Evolutionary conservation across 1,140 invertebrate species (phyloP).

Genomic region (Drosophila repleta): DNA sequence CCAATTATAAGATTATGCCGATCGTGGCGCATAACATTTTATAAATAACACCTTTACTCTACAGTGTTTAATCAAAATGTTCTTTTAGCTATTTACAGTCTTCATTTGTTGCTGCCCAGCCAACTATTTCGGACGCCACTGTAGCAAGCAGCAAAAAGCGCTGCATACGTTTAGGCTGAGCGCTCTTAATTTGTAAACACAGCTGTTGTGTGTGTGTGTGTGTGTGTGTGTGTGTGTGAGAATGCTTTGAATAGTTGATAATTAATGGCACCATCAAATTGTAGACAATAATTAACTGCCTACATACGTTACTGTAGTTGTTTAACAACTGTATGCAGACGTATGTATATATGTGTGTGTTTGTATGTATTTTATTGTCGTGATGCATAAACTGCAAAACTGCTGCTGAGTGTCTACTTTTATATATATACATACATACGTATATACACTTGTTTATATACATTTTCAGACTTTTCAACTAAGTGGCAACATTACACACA

Average conservation of each 20-base stretch:
- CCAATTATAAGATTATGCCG: not conserved
- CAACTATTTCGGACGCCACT: constrained; percentile 2
- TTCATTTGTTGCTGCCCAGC: not conserved
- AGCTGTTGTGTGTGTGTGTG: not conserved
- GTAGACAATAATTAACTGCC: constrained; percentile 29
- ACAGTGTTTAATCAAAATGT: not conserved
- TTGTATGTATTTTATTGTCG: constrained; percentile 4
- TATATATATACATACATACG: not conserved
- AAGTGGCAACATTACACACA: not conserved
- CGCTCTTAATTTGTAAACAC: constrained; percentile 10
- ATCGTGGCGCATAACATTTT: not conserved
- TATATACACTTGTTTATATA: not conserved
- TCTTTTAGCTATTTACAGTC: not conserved
- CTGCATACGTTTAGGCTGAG: constrained; percentile 29
- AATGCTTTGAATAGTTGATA: constrained; percentile 24
- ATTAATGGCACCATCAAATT: constrained; percentile 35
- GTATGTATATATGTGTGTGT: not conserved
- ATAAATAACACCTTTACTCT: not conserved
- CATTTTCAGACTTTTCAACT: not conserved
- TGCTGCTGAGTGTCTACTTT: not conserved
- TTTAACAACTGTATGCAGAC: not conserved
- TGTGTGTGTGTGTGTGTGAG: not conserved
- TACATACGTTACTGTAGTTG: constrained; percentile 10
- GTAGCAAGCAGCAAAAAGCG: not conserved
- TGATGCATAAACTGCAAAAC: constrained; percentile 2